Conservation (phyloP, 2,888 invertebrate species). For the Volucella bombylans region DNA sequence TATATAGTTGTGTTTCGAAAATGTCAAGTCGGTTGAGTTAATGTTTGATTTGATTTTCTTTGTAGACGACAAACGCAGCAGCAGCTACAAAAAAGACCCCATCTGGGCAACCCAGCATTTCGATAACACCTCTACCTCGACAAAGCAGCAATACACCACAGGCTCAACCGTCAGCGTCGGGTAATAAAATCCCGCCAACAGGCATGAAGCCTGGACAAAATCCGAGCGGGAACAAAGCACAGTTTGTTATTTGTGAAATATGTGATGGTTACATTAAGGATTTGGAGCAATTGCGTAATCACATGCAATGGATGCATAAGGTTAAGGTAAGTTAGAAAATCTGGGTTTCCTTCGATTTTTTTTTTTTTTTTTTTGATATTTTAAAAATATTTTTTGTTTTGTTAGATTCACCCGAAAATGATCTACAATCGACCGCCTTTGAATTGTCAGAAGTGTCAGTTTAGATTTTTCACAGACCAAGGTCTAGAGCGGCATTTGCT, state of each 20-base stretch:
- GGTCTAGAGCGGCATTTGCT: slow-evolving; percentile 97
- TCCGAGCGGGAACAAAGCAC: slow-evolving; percentile 85
- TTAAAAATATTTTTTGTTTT: neutral
- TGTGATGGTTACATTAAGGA: slow-evolving; percentile 98
- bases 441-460: slow-evolving; percentile 97
- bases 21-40: neutral
- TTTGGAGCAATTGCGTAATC: slow-evolving; percentile 95
- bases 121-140: slow-evolving; percentile 93
- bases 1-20: slow-evolving; percentile 29
- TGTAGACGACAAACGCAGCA: slow-evolving; percentile 70
- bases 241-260: slow-evolving; percentile 97
- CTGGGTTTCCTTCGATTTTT: neutral
- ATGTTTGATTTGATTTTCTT: slow-evolving; percentile 14
- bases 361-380: no score
- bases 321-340: slow-evolving; percentile 85
- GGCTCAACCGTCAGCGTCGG: slow-evolving; percentile 82
- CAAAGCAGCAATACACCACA: slow-evolving; percentile 82
- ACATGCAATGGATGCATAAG: slow-evolving; percentile 99
- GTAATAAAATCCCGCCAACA: slow-evolving; percentile 80
- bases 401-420: slow-evolving; percentile 94
- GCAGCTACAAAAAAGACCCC: slow-evolving; percentile 79
- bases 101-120: slow-evolving; percentile 90
- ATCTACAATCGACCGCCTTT: slow-evolving; percentile 96
- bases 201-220: slow-evolving; percentile 84
- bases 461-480: slow-evolving; percentile 98